Evolutionary conservation across 2,113 vertebrate genomes (phyloP), one percentile per base, ranked within the genome.

Genomic region (Esox niger): DNA sequence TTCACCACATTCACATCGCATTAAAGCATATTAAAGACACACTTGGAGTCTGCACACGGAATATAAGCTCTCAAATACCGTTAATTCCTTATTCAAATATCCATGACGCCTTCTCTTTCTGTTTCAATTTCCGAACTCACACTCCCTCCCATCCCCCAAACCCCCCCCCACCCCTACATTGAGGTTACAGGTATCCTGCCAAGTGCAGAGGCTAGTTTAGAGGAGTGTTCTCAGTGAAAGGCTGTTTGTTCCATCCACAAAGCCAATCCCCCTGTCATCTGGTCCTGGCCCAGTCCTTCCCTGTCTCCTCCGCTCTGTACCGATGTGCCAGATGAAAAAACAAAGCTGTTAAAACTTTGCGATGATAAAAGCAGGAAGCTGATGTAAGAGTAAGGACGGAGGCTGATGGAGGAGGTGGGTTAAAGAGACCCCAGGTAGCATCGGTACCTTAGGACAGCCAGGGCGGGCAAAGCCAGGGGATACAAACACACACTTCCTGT

Each of bases 251-350:
- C 77, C 78, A 74, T 77, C 69, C 76, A 74, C 33, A 64, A 23
- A 8, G 70, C 69, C 61, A 17, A 33, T 46, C 11, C 11, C 70
- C 61, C 62, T 69, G 38, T 78, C 23, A 47, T 80, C 74, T 62
- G 69, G 68, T 60, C 63, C 35, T 17, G 62, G 52, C 15, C 62
- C 25, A 3, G n/a, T 25, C 38, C 9, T 68, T 72, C 63, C 62
- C 75, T 52, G 56, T 55, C 38, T 2, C n/a, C 38, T 47, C 38
- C 3, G 25, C 62, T 49, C 38, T 29, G 25, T 54, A 83, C 76
- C 80, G 84, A 82, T 76, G 80, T 88, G 86, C 83, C 86, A 83
- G 66, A 59, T 32, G 62, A 66, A 75, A 79, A 79, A 81, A 78
- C 63, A 75, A 80, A 81, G 75, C 79, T 79, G 79, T 77, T 76